Evolutionary conservation across 2,797 vertebrate genomes (phyloP).

Genomic region (Clarias platycephalus): DNA sequence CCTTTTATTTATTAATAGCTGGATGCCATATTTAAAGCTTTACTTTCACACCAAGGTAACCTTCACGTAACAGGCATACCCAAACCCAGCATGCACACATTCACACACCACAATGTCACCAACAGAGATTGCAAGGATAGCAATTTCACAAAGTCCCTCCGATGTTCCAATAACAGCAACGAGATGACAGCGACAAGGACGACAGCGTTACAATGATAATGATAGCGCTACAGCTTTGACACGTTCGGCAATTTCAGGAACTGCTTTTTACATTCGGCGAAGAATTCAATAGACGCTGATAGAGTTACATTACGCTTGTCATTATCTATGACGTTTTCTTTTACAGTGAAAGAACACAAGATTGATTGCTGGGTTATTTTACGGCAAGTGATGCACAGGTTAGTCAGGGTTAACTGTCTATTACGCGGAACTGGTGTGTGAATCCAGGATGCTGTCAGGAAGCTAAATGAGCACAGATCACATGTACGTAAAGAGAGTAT

Average conservation of each 20-base stretch:
- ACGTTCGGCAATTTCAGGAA: neutral
- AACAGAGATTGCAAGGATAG: constrained; percentile 40
- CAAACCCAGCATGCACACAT: constrained; percentile 21
- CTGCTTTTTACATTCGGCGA: constrained; percentile 1
- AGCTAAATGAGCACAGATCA: constrained; percentile 51
- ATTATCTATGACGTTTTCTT: constrained; percentile 40
- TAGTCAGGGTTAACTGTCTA: constrained; percentile 55
- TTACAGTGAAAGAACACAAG: constrained; percentile 12
- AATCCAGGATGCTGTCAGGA: constrained; percentile 46
- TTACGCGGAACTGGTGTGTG: constrained; percentile 50
- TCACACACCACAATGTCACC: constrained; percentile 46
- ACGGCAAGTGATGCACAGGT: constrained; percentile 38
- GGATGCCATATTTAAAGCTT: neutral
- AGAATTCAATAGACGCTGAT: constrained; percentile 40
- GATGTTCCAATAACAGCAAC: constrained; percentile 43
- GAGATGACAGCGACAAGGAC: constrained; percentile 54
- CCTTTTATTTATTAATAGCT: neutral
- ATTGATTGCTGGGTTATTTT: constrained; percentile 54
- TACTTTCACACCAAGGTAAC: constrained; percentile 26
- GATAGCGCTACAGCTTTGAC: neutral
- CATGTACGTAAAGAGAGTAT: constrained; percentile 28
- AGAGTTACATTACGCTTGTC: constrained; percentile 47
- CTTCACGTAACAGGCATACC: constrained; percentile 29
- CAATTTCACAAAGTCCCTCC: constrained; percentile 51
- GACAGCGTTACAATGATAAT: constrained; percentile 10